Conservation (phyloP, 2,888 invertebrate genomes). For the Trachelus stipa region DNA sequence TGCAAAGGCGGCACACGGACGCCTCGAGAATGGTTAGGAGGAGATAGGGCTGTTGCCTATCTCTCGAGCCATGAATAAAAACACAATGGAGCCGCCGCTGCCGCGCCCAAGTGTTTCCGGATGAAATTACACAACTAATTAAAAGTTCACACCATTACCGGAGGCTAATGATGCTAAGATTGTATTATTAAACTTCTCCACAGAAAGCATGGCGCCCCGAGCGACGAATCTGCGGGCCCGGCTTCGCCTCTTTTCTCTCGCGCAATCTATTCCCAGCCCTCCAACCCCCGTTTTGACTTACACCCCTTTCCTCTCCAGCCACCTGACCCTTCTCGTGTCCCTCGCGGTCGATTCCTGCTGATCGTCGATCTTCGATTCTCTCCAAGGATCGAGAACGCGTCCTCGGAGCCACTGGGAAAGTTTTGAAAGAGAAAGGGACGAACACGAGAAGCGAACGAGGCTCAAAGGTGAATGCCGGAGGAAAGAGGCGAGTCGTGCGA, state of each 20-base stretch:
- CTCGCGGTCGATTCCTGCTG: too few relatives aligned
- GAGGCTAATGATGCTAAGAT: slow-evolving; percentile 62
- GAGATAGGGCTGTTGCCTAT: slow-evolving; percentile 55
- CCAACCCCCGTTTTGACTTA: too few relatives aligned
- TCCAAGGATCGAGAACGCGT: too few relatives aligned
- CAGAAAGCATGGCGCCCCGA: slow-evolving; percentile 6
- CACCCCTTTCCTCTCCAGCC: too few relatives aligned
- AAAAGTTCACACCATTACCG: slow-evolving; percentile 63
- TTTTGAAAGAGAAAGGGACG: too few relatives aligned
- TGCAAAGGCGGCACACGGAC: slow-evolving; percentile 1
- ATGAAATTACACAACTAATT: slow-evolving; percentile 65
- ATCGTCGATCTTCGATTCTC: too few relatives aligned
- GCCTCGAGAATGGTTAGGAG: slow-evolving; percentile 25
- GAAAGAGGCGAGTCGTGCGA: too few relatives aligned
- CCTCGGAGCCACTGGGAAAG: too few relatives aligned
- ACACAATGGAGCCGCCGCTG: slow-evolving; percentile 54
- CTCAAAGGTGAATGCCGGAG: too few relatives aligned
- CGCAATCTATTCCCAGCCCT: too few relatives aligned
- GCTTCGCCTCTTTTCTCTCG: neutral
- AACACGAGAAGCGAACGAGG: too few relatives aligned
- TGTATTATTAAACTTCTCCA: slow-evolving; percentile 60
- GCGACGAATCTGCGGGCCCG: neutral
- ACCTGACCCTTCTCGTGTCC: too few relatives aligned
- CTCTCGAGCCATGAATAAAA: slow-evolving; percentile 58
- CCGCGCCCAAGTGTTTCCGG: slow-evolving; percentile 58